Evolutionary conservation across 2,888 invertebrate genomes (phyloP).

Genomic region (Sepiola atlantica): DNA sequence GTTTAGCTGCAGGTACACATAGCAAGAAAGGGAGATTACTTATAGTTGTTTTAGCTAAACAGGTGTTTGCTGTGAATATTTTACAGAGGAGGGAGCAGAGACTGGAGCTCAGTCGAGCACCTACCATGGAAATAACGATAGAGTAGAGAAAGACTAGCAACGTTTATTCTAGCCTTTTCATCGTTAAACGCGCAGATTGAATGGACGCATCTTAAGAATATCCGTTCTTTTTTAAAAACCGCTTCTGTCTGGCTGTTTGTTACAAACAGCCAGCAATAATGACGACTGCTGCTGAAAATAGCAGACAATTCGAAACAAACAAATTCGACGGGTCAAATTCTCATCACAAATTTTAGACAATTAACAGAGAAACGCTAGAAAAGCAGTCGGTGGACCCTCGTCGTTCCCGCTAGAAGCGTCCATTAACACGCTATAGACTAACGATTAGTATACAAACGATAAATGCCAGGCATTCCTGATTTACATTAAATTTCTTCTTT

Average conservation of each 20-base stretch:
- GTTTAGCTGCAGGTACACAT: too few species aligned
- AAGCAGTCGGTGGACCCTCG: not conserved
- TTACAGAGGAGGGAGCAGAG: too few species aligned
- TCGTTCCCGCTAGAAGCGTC: not conserved
- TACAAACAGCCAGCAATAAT: not conserved
- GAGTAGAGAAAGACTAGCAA: too few species aligned
- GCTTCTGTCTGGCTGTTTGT: not conserved
- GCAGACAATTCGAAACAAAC: slow-evolving; percentile 23
- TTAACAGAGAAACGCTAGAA: not conserved
- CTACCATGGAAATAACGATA: too few species aligned
- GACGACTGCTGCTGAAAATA: not conserved
- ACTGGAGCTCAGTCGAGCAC: too few species aligned
- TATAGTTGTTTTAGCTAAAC: too few species aligned
- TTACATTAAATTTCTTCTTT: not conserved
- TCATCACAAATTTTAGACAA: not conserved
- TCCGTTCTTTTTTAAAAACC: not conserved
- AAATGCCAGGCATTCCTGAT: slow-evolving; percentile 16
- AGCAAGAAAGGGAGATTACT: too few species aligned
- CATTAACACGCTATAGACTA: not conserved
- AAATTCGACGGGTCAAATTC: not conserved
- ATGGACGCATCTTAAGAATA: too few species aligned
- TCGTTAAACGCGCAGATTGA: too few species aligned
- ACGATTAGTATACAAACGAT: not conserved
- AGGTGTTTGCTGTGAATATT: too few species aligned
- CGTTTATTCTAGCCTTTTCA: too few species aligned